Evolutionary conservation across 2,113 vertebrate genomes (phyloP).

Genomic region (Trogon surrucura): DNA sequence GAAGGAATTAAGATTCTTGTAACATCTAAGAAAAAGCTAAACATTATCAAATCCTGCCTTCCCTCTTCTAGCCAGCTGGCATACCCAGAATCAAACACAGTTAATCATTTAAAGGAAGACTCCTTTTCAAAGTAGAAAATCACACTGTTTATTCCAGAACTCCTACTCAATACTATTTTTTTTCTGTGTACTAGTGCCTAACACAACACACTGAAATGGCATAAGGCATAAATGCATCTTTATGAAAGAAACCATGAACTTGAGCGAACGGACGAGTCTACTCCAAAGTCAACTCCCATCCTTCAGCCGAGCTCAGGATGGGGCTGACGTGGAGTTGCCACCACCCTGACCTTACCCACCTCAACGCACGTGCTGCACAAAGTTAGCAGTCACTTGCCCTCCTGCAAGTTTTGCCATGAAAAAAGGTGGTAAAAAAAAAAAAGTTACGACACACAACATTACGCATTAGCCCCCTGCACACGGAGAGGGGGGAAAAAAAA

Average conservation of each 20-base stretch:
- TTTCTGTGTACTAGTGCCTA: slow-evolving; percentile 66
- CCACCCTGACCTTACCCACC: background rate
- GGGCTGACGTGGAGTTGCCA: slow-evolving; percentile 20
- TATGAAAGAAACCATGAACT: slow-evolving; percentile 63
- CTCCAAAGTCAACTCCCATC: slow-evolving; percentile 8
- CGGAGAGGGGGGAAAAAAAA: background rate
- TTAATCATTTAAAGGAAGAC: slow-evolving; percentile 75
- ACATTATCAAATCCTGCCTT: slow-evolving; percentile 69
- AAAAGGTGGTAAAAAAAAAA: background rate
- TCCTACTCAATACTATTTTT: slow-evolving; percentile 65
- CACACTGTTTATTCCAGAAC: slow-evolving; percentile 70
- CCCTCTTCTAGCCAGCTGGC: slow-evolving; percentile 64
- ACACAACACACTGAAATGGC: slow-evolving; percentile 71
- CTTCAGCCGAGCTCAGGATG: background rate
- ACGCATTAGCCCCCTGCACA: background rate
- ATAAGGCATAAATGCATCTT: slow-evolving; percentile 63
- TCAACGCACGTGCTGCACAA: background rate
- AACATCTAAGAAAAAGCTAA: slow-evolving; percentile 54
- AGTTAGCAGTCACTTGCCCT: slow-evolving; percentile 27
- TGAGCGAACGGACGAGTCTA: slow-evolving; percentile 30
- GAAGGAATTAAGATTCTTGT: slow-evolving; percentile 53
- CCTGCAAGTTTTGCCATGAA: slow-evolving; percentile 21
- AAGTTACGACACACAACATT: slow-evolving; percentile 33
- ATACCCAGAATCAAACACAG: slow-evolving; percentile 62
- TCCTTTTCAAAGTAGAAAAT: slow-evolving; percentile 76